phyloP scores from a whole-genome alignment of 2,113 vertebrate species.

The Polypterus bichir region DNA sequence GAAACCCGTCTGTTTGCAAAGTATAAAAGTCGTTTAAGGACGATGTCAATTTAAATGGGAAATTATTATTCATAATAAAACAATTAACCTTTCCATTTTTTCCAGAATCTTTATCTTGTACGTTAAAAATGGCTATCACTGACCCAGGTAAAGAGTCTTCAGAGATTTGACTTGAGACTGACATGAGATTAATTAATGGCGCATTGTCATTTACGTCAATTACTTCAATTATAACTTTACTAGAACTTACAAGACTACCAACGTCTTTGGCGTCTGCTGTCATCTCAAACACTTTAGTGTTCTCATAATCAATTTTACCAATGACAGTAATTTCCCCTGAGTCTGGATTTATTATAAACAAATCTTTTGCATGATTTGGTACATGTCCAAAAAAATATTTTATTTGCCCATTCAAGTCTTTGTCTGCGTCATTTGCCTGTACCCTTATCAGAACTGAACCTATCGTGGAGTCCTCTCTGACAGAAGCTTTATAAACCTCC shows the following conservation, averaged over 20 bases:
- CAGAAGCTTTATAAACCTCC: conserved; percentile 14
- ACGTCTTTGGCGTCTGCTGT: conserved; percentile 26
- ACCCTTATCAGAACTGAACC: conserved; percentile 16
- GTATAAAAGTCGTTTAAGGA: not conserved
- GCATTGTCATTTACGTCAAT: conserved; percentile 30
- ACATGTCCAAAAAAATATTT: conserved; percentile 22
- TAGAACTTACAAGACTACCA: conserved; percentile 23
- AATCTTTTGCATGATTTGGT: conserved; percentile 8
- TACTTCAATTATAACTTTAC: conserved; percentile 24
- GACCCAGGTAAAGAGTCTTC: conserved; percentile 20
- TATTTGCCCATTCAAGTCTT: conserved; percentile 21
- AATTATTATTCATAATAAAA: not conserved
- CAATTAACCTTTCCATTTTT: conserved; percentile 1
- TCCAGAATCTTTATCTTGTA: not conserved
- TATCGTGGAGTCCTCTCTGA: conserved; percentile 19
- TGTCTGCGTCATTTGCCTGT: conserved; percentile 22
- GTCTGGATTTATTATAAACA: conserved; percentile 24
- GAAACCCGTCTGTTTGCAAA: not conserved
- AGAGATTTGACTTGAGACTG: conserved; percentile 21
- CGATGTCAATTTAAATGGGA: not conserved
- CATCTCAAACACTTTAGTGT: conserved; percentile 21
- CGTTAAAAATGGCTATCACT: conserved; percentile 9
- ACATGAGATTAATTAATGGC: conserved; percentile 23
- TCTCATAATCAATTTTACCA: conserved; percentile 25
- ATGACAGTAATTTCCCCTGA: conserved; percentile 21